Evolutionary conservation across 1,140 invertebrate genomes (phyloP), one percentile per base, ranked within the genome.

Genomic region (Trypoxylus dichotomus): DNA sequence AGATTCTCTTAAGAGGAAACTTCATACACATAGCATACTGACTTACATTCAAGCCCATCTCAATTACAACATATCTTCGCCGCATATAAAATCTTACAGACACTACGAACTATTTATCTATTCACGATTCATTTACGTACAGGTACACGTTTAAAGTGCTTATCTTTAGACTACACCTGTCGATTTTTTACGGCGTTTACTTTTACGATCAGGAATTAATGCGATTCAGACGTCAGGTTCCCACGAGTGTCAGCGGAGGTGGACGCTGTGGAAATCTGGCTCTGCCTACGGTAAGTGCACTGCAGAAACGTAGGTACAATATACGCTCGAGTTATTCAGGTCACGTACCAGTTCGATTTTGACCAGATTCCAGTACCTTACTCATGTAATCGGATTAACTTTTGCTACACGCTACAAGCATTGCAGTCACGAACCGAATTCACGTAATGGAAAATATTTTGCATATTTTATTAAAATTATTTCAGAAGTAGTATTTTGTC

Each of bases 341-440:
- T 68, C 60, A 68, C 60, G 60, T 68, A 68, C 60, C 24, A 68
- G 60, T 68, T 68, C 24, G 60, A 68, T 68, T 68, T 68, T 68
- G 60, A 68, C 60, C 60, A 68, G 60, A 68, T 68, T 68, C 60
- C 60, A 68, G 60, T 68, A 68, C 60, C 60, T 68, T 68, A 29
- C 60, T 68, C 60, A 24, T 68, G 60, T 68, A 68, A 68, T 68
- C 19, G 60, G 60, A 68, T 68, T 68, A 27, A 25, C 60, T 68
- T 54, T 29, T 29, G 60, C 60, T 7, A 68, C 60, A 68, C 24
- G 60, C 24, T 29, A 68, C 60, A 29, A 68, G 60, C 11, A 68
- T 68, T n/a, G 60, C 60, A 68, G 27, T 68, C 24, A 29, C 60
- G 60, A 68, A 29, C 2, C 24, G 21, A 68, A 68, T 27, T 68